These are phyloP conservation scores for Diorhabda carinulata DNA, from an alignment of 1,140 invertebrate species.

Conservation along the genomic window DNA sequence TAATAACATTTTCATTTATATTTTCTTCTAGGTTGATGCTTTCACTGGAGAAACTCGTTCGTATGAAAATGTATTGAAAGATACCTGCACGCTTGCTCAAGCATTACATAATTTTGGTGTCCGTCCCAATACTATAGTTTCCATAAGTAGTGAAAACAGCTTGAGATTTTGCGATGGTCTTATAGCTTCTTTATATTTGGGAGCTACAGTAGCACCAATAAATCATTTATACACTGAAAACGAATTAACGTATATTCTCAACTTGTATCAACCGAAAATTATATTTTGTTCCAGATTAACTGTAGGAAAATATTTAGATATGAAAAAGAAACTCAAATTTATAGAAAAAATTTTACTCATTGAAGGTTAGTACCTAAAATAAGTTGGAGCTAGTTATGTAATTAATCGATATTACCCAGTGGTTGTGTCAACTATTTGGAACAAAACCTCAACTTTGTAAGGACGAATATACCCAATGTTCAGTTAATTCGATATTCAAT, in stretches of 20 bases:
- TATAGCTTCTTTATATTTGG: conserved; percentile 51
- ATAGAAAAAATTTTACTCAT: conserved; percentile 25
- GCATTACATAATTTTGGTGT: conserved; percentile 24
- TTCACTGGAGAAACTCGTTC: conserved; percentile 20
- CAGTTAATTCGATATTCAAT: too few relatives aligned
- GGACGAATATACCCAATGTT: too few relatives aligned
- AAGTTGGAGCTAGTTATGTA: too few relatives aligned
- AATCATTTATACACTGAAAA: conserved; percentile 54
- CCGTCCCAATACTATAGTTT: conserved; percentile 43
- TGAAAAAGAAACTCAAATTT: conserved; percentile 26
- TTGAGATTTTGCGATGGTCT: conserved; percentile 51
- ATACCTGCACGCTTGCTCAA: conserved; percentile 25
- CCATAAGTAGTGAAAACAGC: conserved; percentile 56
- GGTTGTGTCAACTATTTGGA: too few relatives aligned
- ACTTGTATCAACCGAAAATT: conserved; percentile 52
- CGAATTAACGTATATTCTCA: conserved; percentile 51
- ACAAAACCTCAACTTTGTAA: too few relatives aligned
- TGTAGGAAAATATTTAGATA: conserved; percentile 27
- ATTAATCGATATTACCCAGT: too few relatives aligned
- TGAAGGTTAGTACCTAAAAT: background rate
- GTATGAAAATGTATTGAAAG: conserved; percentile 23
- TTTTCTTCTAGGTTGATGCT: conserved; percentile 31
- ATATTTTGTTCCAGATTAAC: conserved; percentile 46
- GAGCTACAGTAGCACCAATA: conserved; percentile 53
- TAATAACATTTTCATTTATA: background rate